phyloP scores from a whole-genome alignment of 1,140 invertebrate species.

The Stegodyphus mimosarum region DNA sequence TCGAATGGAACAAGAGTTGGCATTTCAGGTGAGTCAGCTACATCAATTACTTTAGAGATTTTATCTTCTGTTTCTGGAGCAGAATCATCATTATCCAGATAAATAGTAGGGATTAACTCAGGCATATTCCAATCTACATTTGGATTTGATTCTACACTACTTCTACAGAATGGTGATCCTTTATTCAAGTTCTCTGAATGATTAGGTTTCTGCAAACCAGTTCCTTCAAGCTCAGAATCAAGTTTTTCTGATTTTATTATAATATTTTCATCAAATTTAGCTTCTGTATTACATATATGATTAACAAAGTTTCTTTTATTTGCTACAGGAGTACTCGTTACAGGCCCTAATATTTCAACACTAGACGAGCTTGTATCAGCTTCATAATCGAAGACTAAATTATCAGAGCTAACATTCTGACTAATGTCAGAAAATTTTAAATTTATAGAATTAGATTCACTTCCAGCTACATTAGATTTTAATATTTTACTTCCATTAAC shows the following conservation, averaged over 20 bases:
- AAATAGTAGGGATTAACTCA: constrained; percentile 26
- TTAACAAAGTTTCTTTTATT: background rate
- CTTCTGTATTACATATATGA: background rate
- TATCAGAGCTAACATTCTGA: constrained; percentile 5
- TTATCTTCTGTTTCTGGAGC: background rate
- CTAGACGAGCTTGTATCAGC: constrained; percentile 12
- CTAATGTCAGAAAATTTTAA: constrained; percentile 11
- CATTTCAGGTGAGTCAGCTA: constrained; percentile 58
- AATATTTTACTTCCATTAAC: background rate
- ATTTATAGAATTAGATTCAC: background rate
- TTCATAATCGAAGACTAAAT: background rate
- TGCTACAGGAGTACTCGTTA: background rate
- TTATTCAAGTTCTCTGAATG: background rate
- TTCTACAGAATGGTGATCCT: background rate
- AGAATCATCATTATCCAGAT: constrained; percentile 9
- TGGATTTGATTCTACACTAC: background rate
- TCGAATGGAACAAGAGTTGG: constrained; percentile 55
- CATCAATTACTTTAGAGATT: constrained; percentile 54
- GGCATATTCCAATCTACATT: constrained; percentile 33
- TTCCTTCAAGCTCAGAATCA: background rate
- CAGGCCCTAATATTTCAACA: constrained; percentile 17
- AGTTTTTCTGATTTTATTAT: background rate
- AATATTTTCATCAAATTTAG: background rate
- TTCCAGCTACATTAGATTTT: background rate
- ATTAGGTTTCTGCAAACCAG: background rate